Conservation (phyloP, 2,113 vertebrate genomes). For the Drymodes brunneopygia region DNA sequence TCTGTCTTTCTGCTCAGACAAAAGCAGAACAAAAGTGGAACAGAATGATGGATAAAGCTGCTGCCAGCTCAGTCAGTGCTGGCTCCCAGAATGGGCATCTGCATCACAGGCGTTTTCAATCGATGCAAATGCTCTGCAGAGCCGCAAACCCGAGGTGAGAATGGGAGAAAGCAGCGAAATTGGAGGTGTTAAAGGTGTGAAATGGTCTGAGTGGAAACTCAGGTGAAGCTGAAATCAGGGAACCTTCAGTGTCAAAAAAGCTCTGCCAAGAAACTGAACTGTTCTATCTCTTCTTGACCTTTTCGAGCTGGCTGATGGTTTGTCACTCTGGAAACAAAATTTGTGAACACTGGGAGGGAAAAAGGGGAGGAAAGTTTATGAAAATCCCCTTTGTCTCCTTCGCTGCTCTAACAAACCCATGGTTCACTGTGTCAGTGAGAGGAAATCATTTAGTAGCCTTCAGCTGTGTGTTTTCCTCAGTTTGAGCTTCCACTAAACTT, state of each 20-base stretch:
- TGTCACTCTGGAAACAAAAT: background rate
- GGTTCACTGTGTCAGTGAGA: background rate
- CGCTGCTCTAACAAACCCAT: rapidly evolving
- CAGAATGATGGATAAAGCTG: background rate
- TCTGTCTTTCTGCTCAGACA: background rate
- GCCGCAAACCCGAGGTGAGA: background rate
- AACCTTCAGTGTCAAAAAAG: background rate
- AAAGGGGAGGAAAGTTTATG: background rate
- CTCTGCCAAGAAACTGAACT: background rate
- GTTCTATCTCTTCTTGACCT: background rate
- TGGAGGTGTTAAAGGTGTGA: background rate
- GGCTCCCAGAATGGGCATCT: background rate
- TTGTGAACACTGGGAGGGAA: background rate
- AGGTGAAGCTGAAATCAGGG: background rate
- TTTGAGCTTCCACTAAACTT: background rate
- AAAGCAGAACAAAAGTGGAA: background rate
- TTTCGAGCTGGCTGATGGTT: background rate
- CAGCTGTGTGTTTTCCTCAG: background rate
- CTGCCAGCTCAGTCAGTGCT: background rate
- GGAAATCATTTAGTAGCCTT: background rate
- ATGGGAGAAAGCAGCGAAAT: background rate
- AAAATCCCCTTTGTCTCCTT: background rate
- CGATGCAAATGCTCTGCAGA: background rate
- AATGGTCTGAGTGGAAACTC: background rate
- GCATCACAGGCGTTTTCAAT: background rate